A percentile compares a stretch with the other conserved stretches of the same genome.
phyloP scores from a whole-genome alignment of 2,113 vertebrate species.

The Panurus biarmicus region DNA sequence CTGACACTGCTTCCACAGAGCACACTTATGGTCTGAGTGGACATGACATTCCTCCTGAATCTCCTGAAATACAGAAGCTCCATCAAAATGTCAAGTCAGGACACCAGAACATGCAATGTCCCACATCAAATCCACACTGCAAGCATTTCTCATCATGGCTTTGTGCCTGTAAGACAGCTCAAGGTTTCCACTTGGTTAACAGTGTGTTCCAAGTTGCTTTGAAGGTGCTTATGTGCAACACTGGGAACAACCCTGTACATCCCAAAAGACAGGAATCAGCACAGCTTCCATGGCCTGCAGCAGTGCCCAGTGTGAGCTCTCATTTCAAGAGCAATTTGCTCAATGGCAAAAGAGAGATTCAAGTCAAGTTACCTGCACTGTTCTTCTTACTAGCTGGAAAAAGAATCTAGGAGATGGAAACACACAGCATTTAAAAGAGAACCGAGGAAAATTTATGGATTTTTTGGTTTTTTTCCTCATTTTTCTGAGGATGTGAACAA shows the following conservation, averaged over 20 bases:
- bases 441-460: background rate
- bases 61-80: background rate
- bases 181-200: background rate
- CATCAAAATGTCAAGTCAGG: background rate
- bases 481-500: background rate
- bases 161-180: background rate
- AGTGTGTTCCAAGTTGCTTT: background rate
- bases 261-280: background rate
- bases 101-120: background rate
- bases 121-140: background rate
- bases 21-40: rapidly evolving
- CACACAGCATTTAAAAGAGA: background rate
- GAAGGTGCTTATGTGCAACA: background rate
- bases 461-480: background rate
- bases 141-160: background rate
- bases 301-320: background rate
- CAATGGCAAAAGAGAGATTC: background rate
- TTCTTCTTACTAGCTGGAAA: background rate
- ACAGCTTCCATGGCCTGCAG: background rate
- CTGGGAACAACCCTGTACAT: background rate
- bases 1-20: background rate
- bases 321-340: background rate
- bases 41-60: background rate
- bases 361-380: background rate
- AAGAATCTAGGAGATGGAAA: background rate